These are phyloP conservation scores for Athripsodes cinereus DNA, from an alignment of 2,888 invertebrate genomes.

Conservation along the genomic window DNA sequence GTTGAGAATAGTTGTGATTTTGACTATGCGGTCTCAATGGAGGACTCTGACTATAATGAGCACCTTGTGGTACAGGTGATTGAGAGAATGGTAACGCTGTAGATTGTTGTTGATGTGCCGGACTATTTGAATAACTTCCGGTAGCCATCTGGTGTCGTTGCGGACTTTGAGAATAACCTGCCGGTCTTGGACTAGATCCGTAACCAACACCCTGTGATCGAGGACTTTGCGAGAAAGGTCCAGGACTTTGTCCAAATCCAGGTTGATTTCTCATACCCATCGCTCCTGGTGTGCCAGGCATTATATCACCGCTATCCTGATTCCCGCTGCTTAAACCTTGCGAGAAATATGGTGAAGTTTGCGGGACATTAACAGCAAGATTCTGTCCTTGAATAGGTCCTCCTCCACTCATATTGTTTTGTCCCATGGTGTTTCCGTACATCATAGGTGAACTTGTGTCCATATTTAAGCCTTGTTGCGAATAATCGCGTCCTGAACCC, in stretches of 20 bases:
- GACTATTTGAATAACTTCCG: constrained; percentile 25
- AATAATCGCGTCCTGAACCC: constrained; percentile 14
- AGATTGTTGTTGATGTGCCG: constrained; percentile 36
- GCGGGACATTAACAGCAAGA: constrained; percentile 29
- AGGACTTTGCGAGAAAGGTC: constrained; percentile 36
- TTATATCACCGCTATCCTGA: constrained; percentile 12
- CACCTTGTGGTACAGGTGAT: constrained; percentile 24
- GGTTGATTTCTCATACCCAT: constrained; percentile 22
- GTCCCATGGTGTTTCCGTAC: constrained; percentile 22
- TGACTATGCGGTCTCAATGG: constrained; percentile 27
- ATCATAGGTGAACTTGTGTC: constrained; percentile 27
- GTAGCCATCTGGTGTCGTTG: constrained; percentile 25
- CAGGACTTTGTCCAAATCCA: constrained; percentile 27
- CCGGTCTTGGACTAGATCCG: constrained; percentile 43
- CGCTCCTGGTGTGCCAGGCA: constrained; percentile 24
- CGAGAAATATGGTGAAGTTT: constrained; percentile 29
- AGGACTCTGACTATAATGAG: constrained; percentile 26
- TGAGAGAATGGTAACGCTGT: constrained; percentile 30
- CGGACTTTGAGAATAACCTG: constrained; percentile 35
- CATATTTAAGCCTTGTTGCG: constrained; percentile 14
- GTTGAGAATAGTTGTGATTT: constrained; percentile 30
- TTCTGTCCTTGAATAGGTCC: constrained; percentile 14
- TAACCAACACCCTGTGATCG: constrained; percentile 34
- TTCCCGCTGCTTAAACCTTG: constrained; percentile 8
- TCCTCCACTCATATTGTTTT: constrained; percentile 11